A percentile compares a stretch with the other conserved stretches of the same genome.
Evolutionary conservation across 2,888 invertebrate species (phyloP).

Genomic region (Meliscaeva auricollis): DNA sequence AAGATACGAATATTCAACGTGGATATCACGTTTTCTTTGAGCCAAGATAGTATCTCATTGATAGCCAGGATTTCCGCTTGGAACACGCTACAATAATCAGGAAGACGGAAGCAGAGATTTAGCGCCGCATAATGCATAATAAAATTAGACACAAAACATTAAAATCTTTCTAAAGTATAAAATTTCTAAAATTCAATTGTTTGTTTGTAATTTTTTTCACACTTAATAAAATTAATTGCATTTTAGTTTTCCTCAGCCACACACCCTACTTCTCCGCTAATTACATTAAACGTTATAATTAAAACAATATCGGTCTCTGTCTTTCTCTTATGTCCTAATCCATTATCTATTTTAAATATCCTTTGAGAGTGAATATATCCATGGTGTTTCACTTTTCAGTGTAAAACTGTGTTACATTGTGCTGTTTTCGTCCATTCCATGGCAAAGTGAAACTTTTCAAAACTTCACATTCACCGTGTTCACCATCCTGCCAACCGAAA

Average conservation of each 20-base stretch:
- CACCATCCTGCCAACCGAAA: not conserved
- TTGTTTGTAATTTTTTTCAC: no score
- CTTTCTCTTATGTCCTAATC: not conserved
- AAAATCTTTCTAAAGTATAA: no score
- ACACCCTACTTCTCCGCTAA: conserved; percentile 41
- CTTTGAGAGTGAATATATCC: conserved; percentile 23
- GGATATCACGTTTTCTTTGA: no score
- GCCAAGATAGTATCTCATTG: no score
- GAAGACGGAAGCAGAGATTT: no score
- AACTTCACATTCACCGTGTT: conserved; percentile 37
- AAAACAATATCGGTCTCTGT: conserved; percentile 25
- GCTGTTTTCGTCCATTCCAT: conserved; percentile 17
- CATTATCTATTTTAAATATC: conserved; percentile 10
- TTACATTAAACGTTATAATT: conserved; percentile 57
- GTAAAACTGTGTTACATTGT: conserved; percentile 56
- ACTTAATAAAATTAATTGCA: no score
- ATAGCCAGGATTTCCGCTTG: no score
- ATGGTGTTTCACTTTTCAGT: conserved; percentile 2
- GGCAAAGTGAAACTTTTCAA: conserved; percentile 63
- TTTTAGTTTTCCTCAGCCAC: not conserved
- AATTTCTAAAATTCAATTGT: no score
- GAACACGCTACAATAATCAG: no score
- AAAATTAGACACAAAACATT: no score
- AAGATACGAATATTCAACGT: no score
- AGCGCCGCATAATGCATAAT: no score